Evolutionary conservation across 2,113 vertebrate species (phyloP), one percentile per base, ranked within the genome.

Genomic region (Mormoops blainvillei): DNA sequence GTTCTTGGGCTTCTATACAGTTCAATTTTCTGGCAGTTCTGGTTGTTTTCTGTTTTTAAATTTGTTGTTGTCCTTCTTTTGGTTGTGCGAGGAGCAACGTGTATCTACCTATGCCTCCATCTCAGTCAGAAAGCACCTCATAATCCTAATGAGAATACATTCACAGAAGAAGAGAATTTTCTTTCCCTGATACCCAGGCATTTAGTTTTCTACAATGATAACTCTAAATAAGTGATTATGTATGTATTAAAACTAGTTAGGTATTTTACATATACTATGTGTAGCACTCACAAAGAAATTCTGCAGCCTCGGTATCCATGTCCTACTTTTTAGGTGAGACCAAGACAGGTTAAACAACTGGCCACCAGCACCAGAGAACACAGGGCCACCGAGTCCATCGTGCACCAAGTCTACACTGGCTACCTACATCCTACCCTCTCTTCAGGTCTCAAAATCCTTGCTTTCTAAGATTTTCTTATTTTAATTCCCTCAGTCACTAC

Each of bases 91-190:
- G n/a, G n/a, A n/a, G n/a, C n/a, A n/a, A n/a, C n/a, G n/a, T n/a
- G n/a, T n/a, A n/a, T n/a, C n/a, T n/a, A n/a, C n/a, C n/a, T n/a
- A n/a, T n/a, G n/a, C n/a, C n/a, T n/a, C n/a, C n/a, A n/a, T n/a
- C n/a, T n/a, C n/a, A n/a, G n/a, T n/a, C n/a, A n/a, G n/a, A n/a
- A n/a, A n/a, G n/a, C n/a, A n/a, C n/a, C n/a, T n/a, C n/a, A n/a
- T n/a, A n/a, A 94, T 97, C 61, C 48, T 77, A 89, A 84, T 43
- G 96, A 97, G 52, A 73, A 84, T 8, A 56, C 88, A 81, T 95
- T 80, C 87, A 81, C 78, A 54, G 4, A 94, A 94, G 97, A 95
- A 76, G 26, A 65, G 7, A 77, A 36, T 77, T 97, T 97, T 85
- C 54, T 92, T 92, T 94, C 50, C 48, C 14, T 43, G 14, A n/a